Base-by-base conservation (phyloP, 1,140 invertebrate genomes). In the Neodiprion virginianus region DNA sequence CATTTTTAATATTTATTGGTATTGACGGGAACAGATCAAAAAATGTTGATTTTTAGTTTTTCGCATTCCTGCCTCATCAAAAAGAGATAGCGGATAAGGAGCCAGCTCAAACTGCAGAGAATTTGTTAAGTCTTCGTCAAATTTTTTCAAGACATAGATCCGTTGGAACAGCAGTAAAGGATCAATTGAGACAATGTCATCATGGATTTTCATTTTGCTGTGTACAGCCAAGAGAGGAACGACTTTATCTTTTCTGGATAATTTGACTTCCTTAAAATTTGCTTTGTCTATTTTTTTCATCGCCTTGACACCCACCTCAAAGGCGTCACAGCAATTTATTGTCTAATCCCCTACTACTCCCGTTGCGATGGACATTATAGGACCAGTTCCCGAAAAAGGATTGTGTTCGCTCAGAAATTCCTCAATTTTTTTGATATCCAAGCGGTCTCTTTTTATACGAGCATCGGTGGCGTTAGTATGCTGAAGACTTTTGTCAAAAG, bases 91-190 rank as follows among this genome's bases (percentile, higher is more conserved):
- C 12, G 84, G 79, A 76, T 74, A 84, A 7, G 83, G 82, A 66
- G 79, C 71, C 10, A 84, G 71, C 78, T 85, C 83, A 75, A 79
- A 81, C 70, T 77, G 49, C 5, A 86, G 73, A 76, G 76, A 84
- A 53, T 80, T 68, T 74, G 77, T 69, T n/a, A 85, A 66, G 40
- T 84, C 72, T 49, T 80, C 75, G n/a, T 82, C 69, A 65, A 47
- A 67, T 78, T 79, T 69, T 70, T 81, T 82, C 23, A 69, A 65
- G 66, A 68, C 48, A 23, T 61, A 80, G 73, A 87, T 88, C 77
- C 85, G 76, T 75, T 87, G 85, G 76, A 87, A 87, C 8, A 87
- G 79, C 77, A 86, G 76, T 40, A 85, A 71, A 78, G 84, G 85
- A 78, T 86, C 82, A 49, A 88, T 68, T 67, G 80, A 11, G 67